Base-by-base conservation (phyloP, 2,113 vertebrate genomes). In the Elephas maximus region DNA sequence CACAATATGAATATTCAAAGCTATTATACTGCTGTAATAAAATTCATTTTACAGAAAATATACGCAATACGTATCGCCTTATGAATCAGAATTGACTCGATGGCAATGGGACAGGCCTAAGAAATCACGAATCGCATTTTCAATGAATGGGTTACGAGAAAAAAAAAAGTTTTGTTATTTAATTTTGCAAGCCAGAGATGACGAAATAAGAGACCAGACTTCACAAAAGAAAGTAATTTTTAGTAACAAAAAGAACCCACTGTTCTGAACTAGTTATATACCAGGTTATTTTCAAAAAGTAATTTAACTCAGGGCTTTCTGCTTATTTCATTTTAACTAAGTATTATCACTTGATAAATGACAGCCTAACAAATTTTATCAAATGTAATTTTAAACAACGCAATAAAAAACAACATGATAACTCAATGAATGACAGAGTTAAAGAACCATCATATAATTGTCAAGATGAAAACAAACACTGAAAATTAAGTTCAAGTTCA, bases 101-200 rank as follows among this genome's bases (percentile, higher is more conserved):
- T 57, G 53, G 53, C 53, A 15, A 57, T 57, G 9, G 11, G 53
- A 57, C 53, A 15, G 88, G 48, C 17, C 85, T 73, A 94, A 69
- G 51, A 69, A 8, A 97, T 82, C 57, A 51, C 76, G 91, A 76
- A 20, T 92, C 92, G 23, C 74, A 71, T 51, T 97, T 94, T 96
- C 79, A 94, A 80, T 53, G n/a, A 69, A 44, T 15, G 60, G 6
- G 6, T 62, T 96, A 84, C 4, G 90, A 76, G 33, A 78, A 51
- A 73, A 80, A 63, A 79, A 91, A 89, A 41, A 63, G 23, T 78
- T 78, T 86, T 94, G 51, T n/a, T 88, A 69, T 21, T 81, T 6
- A 93, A 69, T 63, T 44, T 94, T 97, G 87, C 92, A 95, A 95
- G 88, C 17, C 24, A 94, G 69, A 95, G 45, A 93, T 37, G 37